Conservation (phyloP, 2,113 vertebrate species). For the Cottus gobio region DNA sequence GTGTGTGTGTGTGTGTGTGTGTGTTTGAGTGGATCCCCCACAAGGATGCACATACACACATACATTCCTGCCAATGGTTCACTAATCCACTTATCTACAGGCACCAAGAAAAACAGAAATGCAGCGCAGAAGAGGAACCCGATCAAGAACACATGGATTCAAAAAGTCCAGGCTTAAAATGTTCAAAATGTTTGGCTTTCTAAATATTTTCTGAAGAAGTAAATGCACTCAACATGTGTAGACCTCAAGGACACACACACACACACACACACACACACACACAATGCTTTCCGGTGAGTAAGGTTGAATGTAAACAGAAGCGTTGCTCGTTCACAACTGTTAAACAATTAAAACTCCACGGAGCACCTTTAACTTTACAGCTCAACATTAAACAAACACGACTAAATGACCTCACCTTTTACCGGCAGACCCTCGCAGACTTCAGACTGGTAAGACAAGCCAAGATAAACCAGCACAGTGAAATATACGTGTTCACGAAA, state of each 20-base stretch:
- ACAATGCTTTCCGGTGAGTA: background rate
- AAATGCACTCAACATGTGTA: background rate
- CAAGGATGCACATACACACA: background rate
- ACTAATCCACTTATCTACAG: constrained; percentile 3
- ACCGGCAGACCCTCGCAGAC: background rate
- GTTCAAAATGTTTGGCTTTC: background rate
- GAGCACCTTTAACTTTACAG: background rate
- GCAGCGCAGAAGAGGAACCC: too few species aligned
- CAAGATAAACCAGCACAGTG: background rate
- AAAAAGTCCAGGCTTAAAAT: background rate
- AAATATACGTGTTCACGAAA: background rate
- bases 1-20: background rate
- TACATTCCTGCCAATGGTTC: background rate
- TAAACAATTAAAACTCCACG: too few species aligned
- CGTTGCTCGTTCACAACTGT: background rate
- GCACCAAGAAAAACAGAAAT: background rate
- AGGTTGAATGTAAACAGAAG: background rate
- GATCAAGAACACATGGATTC: background rate
- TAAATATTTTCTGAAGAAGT: background rate
- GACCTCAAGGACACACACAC: background rate
- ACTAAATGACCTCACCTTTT: background rate
- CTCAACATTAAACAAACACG: background rate
- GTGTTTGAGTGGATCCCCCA: background rate
- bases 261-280: background rate
- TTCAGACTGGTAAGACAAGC: background rate